Evolutionary conservation across 2,797 vertebrate species (phyloP), one percentile per base, ranked within the genome.

Genomic region (Eulemur mongoz): DNA sequence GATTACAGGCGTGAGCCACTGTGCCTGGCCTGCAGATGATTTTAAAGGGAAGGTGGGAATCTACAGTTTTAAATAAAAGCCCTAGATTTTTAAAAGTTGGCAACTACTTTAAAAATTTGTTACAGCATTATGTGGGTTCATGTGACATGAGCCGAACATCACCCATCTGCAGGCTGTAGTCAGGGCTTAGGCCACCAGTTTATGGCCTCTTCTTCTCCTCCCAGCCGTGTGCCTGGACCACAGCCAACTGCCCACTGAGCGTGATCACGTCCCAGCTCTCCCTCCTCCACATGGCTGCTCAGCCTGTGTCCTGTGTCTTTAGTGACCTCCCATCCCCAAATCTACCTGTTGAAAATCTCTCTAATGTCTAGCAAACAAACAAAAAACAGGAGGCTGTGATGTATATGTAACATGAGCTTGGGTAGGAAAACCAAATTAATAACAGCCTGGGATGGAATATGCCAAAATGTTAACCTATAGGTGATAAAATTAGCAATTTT

Each of bases 1-100:
- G 63, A 65, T 65, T 65, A 65, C 7, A 65, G 32, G 32, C 1
- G 4, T 65, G n/a, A 65, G 32, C 63, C 63, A 20, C 17, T 9
- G 15, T 9, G 3, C 32, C 17, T 3, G 0, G 63, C 7, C 32
- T 18, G 63, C 32, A n/a, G 63, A n/a, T 73, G 20, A 73, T 78
- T 89, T 69, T 43, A 83, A 93, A 84, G 35, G 32, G 38, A 54
- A 84, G 13, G 15, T 13, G 4, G n/a, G 9, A 48, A 65, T 48
- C 57, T 50, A 85, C 72, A 57, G 63, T 70, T 93, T 25, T 87
- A 88, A 88, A 79, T 79, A 75, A 92, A 95, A 93, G 45, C 35
- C 72, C n/a, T 80, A 76, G 32, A 43, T 73, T 94, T 94, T 86
- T 35, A 81, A 70, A 92, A 70, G 59, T 81, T 75, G 52, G 15